A percentile compares a stretch with the other conserved stretches of the same genome.
These are phyloP conservation scores for Daktulosphaira vitifoliae DNA, from an alignment of 1,140 invertebrate genomes.

Conservation along the genomic window DNA sequence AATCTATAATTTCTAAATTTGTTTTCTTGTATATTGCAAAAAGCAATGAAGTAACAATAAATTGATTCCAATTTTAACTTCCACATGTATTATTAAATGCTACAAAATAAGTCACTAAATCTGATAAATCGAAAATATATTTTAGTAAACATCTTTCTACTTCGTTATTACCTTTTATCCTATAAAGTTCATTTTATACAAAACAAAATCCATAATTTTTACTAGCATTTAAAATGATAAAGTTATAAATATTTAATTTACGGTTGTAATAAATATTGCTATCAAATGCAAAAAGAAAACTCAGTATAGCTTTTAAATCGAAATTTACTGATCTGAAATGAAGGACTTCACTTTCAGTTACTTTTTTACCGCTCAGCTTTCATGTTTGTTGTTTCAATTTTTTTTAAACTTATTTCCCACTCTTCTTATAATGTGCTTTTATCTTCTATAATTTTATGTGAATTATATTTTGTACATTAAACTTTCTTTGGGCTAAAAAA, in stretches of 20 bases:
- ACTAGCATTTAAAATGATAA: conserved; percentile 36
- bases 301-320: conserved; percentile 39
- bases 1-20: conserved; percentile 6
- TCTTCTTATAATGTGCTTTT: conserved; percentile 34
- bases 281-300: conserved; percentile 36
- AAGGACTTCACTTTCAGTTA: conserved; percentile 26
- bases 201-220: conserved; percentile 31
- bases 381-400: conserved; percentile 36
- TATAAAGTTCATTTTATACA: conserved; percentile 39
- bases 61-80: conserved; percentile 43
- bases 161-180: conserved; percentile 37
- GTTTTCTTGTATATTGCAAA: conserved; percentile 9
- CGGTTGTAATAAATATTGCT: conserved; percentile 38
- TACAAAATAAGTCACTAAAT: conserved; percentile 33
- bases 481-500: conserved; percentile 39
- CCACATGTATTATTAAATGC: conserved; percentile 42
- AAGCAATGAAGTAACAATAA: conserved; percentile 18
- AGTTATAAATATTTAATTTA: conserved; percentile 40
- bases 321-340: conserved; percentile 37
- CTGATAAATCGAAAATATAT: conserved; percentile 34
- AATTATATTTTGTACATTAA: conserved; percentile 38
- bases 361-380: conserved; percentile 35
- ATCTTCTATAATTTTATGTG: conserved; percentile 35
- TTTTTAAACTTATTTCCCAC: conserved; percentile 35
- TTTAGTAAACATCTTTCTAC: conserved; percentile 35